Base-by-base conservation (phyloP, 2,888 invertebrate genomes). In the Barypeithes pellucidus region DNA sequence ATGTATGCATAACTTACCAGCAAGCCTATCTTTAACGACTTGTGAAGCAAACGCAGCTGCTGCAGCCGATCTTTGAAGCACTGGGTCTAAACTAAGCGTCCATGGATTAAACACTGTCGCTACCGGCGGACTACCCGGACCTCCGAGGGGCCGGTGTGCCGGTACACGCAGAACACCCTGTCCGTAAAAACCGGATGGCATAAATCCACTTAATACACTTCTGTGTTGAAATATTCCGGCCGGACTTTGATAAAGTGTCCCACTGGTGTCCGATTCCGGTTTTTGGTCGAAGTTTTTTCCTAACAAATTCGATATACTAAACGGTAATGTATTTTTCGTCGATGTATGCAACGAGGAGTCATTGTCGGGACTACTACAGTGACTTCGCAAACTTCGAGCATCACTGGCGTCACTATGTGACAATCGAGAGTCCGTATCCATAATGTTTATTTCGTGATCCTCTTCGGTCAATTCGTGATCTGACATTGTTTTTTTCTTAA, bases 141-240 rank as follows among this genome's bases (percentile, higher is more conserved):
- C 73, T 79, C 90, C 90, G 77, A 89, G 85, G 18, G 91, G 91
- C 79, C 94, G 87, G 83, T 96, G 96, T 70, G 94, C 94, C 61
- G 94, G 95, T 77, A 94, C 94, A 82, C 94, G 88, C 79, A 94
- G 91, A 59, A 94, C 96, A 80, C 94, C 94, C 87, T 87, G 89
- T 86, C 86, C 89, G 87, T 78, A 90, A 88, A 85, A 86, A 61
- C 86, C 87, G 76, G 85, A 82, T 72, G 84, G 87, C 78, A 83
- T 83, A 79, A 84, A 83, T 76, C 82, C 86, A 47, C 83, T 81
- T 77, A 81, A 79, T 75, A 80, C 82, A 76, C 82, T 80, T 67
- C 82, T 82, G 60, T 82, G 83, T 63, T 81, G 82, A 72, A 83
- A 84, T 59, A 83, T 80, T 14, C 81, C 81, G 60, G 83, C 81